Evolutionary conservation across 1,140 invertebrate species (phyloP), one percentile per base, ranked within the genome.

Genomic region (Drosophila kikkawai): DNA sequence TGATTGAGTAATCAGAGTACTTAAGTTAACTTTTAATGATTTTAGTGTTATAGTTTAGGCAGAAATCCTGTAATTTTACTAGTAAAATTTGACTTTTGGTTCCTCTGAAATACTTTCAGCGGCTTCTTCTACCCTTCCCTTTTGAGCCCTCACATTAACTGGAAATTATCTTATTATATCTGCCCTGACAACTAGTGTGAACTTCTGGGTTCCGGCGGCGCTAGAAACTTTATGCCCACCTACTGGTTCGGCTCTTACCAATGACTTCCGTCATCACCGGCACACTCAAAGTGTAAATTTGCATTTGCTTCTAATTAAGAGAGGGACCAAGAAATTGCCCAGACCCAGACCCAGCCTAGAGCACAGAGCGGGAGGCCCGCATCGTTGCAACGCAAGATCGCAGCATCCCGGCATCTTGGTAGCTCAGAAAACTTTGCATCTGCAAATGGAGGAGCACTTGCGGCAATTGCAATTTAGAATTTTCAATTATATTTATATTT

Each of bases 381-480:
- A 69, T 48, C 51, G 51, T 11, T 37, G 51, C 19, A 36, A 19
- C 5, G 60, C 45, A 65, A 34, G n/a, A 65, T 22, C 58, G 26
- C 42, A 70, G 67, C 67, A 70, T 70, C 47, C 51, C 45, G 34
- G 67, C 77, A 75, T 75, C 71, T 75, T 67, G 64, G 75, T 22
- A 36, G 53, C 34, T 70, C 26, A 71, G 61, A 76, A 76, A 75
- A 77, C 64, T 78, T 55, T 76, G 75, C 76, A 61, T 79, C 80
- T 78, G 61, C 76, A 63, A 61, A 59, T 66, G 79, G 41, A 55
- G 59, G 65, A 75, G 68, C 75, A 63, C 76, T 88, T 80, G 84
- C 63, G 84, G 83, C 80, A 87, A 88, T 79, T 88, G 83, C 83
- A 87, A 87, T 87, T 87, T 88, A 87, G 84, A 87, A 87, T 75